Percentiles rank a stretch among this genome's conserved stretches.
These are phyloP conservation scores for Zoroaster sp. DNA, from an alignment of 53 echinoderm and acorn worm genomes.

Conservation along the genomic window DNA sequence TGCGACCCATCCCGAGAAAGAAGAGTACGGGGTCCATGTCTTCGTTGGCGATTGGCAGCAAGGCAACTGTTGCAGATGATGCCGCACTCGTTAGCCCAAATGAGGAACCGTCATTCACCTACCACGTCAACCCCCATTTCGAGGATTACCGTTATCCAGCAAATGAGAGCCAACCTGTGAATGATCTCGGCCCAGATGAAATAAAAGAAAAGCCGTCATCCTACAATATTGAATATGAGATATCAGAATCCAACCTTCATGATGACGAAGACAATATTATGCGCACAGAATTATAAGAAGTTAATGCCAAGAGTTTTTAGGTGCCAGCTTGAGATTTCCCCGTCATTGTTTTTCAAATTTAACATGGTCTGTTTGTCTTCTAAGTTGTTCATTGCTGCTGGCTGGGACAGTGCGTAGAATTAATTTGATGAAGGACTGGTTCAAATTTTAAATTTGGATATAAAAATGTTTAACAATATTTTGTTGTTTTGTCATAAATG, in stretches of 20 bases:
- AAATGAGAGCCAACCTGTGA: not conserved
- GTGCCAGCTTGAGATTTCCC: no score
- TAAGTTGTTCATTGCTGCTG: no score
- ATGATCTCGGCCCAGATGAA: not conserved
- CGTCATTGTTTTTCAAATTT: no score
- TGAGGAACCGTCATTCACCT: slow-evolving; percentile 60
- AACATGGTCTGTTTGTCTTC: no score
- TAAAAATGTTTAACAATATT: no score
- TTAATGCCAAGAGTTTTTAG: not conserved
- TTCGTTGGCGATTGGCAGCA: not conserved
- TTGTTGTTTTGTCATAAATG: no score
- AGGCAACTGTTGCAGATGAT: not conserved
- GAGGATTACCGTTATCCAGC: slow-evolving; percentile 25
- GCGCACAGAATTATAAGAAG: slow-evolving; percentile 29
- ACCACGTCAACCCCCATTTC: slow-evolving; percentile 71
- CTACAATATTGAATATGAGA: slow-evolving; percentile 9
- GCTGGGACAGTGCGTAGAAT: no score
- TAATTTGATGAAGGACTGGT: no score
- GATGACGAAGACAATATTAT: slow-evolving; percentile 3
- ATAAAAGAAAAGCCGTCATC: not conserved
- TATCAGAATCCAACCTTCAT: not conserved
- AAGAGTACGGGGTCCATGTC: slow-evolving; percentile 30
- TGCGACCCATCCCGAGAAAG: slow-evolving; percentile 59
- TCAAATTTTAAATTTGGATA: no score
- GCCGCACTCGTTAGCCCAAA: not conserved